A percentile compares a stretch with the other conserved stretches of the same genome.
Conservation (phyloP, 1,140 invertebrate species). For the Dryas iulia region DNA sequence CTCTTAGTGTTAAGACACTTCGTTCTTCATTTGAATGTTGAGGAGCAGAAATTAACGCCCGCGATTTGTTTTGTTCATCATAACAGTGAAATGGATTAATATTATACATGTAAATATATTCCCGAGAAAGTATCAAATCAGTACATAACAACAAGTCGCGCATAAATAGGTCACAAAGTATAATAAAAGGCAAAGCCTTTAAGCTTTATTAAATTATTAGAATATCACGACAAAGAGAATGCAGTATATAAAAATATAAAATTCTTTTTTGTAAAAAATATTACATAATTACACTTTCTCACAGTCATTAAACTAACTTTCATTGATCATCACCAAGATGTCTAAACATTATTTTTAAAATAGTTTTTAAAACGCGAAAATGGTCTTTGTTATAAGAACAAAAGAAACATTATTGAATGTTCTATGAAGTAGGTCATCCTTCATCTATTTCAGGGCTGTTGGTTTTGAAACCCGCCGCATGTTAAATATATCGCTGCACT, state of each 20-base stretch:
- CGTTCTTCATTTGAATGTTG: too few species aligned
- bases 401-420: constrained; percentile 37
- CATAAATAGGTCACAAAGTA: too few species aligned
- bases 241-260: neutral
- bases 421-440: constrained; percentile 64
- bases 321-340: constrained; percentile 25
- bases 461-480: constrained; percentile 56
- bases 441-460: constrained; percentile 62
- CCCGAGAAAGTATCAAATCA: too few species aligned
- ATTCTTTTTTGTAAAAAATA: neutral
- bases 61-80: too few species aligned
- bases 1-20: too few species aligned
- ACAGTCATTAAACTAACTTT: constrained; percentile 25
- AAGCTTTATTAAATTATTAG: too few species aligned
- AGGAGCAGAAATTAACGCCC: too few species aligned
- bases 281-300: neutral
- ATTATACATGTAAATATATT: too few species aligned
- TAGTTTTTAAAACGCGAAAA: constrained; percentile 13
- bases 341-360: constrained; percentile 28
- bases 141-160: too few species aligned
- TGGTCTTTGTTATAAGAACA: constrained; percentile 20
- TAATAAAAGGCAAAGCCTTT: too few species aligned
- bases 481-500: constrained; percentile 66
- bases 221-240: neutral
- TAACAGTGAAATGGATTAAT: too few species aligned